Evolutionary conservation across 2,113 vertebrate genomes (phyloP).

Genomic region (Larimichthys polyactis): DNA sequence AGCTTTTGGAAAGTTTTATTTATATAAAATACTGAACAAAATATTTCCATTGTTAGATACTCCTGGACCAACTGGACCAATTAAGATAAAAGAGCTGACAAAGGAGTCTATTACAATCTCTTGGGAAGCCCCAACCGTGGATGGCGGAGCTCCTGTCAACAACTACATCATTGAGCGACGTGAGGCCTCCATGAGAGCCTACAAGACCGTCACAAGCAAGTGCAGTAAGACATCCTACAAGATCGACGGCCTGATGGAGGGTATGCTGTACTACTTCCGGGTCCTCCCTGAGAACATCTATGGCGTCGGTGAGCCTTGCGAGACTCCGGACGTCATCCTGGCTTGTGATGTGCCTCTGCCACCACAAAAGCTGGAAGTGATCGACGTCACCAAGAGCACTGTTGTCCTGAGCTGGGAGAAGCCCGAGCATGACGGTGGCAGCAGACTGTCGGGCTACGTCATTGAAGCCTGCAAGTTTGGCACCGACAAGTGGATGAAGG

Average conservation of each 20-base stretch:
- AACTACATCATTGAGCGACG: slow-evolving; percentile 97
- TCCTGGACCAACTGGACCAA: slow-evolving; percentile 92
- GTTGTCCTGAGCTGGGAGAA: slow-evolving; percentile 97
- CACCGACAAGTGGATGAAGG: slow-evolving; percentile 98
- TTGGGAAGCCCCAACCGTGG: slow-evolving; percentile 94
- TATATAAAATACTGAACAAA: neutral
- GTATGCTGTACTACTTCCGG: slow-evolving; percentile 96
- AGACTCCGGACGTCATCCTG: slow-evolving; percentile 91
- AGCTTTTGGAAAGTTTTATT: neutral
- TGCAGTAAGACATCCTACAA: slow-evolving; percentile 95
- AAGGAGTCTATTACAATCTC: slow-evolving; percentile 92
- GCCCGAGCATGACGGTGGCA: slow-evolving; percentile 96
- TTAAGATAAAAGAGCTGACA: slow-evolving; percentile 93
- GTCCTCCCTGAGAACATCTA: slow-evolving; percentile 98
- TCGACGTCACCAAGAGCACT: slow-evolving; percentile 93
- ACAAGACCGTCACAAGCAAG: slow-evolving; percentile 96
- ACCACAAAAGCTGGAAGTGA: slow-evolving; percentile 92
- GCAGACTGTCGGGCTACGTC: slow-evolving; percentile 92
- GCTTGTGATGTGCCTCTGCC: slow-evolving; percentile 94
- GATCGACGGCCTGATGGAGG: slow-evolving; percentile 92
- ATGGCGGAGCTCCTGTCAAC: slow-evolving; percentile 95
- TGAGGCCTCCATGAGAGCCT: slow-evolving; percentile 98
- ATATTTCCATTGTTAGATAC: slow-evolving; percentile 85
- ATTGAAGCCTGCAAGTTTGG: slow-evolving; percentile 95
- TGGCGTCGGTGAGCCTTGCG: slow-evolving; percentile 92